A percentile compares a stretch with the other conserved stretches of the same genome.
Conservation (phyloP, 2,113 vertebrate genomes). For the Tyrannus savana region DNA sequence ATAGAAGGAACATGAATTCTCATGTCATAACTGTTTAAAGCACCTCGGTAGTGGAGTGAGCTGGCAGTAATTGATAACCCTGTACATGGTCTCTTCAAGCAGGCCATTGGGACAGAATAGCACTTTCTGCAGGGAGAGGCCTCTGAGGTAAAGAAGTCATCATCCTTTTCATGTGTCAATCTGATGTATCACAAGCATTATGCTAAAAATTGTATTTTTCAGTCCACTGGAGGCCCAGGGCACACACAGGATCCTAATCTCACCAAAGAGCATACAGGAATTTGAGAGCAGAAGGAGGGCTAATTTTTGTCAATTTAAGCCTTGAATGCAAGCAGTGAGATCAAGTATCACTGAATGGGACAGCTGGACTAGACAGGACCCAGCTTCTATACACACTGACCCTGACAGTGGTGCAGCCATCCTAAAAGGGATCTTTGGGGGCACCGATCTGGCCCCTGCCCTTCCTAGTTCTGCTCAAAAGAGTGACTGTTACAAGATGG, state of each 20-base stretch:
- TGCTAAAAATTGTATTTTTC: background rate
- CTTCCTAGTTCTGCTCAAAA: background rate
- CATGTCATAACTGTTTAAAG: background rate
- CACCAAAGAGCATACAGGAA: background rate
- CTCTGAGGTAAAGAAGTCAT: background rate
- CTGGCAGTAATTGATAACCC: background rate
- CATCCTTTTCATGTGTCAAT: background rate
- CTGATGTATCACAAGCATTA: background rate
- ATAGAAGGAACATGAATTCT: background rate
- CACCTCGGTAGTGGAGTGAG: background rate
- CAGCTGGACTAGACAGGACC: background rate
- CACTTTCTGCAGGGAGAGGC: background rate
- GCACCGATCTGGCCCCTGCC: background rate
- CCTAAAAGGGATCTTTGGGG: background rate
- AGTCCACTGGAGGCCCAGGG: background rate
- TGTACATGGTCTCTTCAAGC: background rate
- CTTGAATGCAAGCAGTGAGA: background rate
- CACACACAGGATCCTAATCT: background rate
- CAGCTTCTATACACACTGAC: rapidly evolving
- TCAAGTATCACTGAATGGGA: background rate
- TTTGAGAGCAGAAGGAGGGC: background rate
- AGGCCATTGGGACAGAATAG: background rate
- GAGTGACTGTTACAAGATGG: background rate
- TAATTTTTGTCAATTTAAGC: background rate
- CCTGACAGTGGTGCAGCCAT: background rate